A percentile compares a stretch with the other conserved stretches of the same genome.
These are phyloP conservation scores for Ylistrum balloti DNA, from an alignment of 1,140 invertebrate species.

Conservation along the genomic window DNA sequence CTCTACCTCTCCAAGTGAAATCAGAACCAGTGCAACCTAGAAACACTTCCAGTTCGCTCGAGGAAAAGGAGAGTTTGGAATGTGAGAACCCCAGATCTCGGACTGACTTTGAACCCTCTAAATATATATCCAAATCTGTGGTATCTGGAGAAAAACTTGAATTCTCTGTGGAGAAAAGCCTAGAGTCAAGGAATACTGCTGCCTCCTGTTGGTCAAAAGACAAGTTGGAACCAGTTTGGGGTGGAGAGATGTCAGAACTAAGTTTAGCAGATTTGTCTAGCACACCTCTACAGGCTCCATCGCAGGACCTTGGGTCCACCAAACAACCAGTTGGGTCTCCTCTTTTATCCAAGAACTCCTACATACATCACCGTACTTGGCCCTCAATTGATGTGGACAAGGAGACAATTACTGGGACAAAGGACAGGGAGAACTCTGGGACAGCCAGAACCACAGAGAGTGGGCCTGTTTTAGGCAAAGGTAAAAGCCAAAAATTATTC, in stretches of 20 bases:
- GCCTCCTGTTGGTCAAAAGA: neutral
- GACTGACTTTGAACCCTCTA: neutral
- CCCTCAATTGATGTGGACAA: neutral
- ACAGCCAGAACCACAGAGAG: too few relatives aligned
- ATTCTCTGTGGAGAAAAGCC: neutral
- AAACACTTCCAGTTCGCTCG: neutral
- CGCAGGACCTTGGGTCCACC: neutral
- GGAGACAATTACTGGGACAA: neutral
- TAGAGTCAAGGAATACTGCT: neutral
- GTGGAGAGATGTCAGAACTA: neutral
- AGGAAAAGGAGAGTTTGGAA: neutral
- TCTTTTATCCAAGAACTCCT: neutral
- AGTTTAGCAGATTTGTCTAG: neutral
- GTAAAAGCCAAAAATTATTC: too few relatives aligned
- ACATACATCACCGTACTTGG: neutral
- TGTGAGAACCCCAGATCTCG: neutral
- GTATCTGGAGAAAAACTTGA: neutral
- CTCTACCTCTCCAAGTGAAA: neutral
- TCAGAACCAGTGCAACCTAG: neutral
- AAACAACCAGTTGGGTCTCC: neutral
- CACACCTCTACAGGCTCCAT: neutral
- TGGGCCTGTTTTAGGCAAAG: too few relatives aligned
- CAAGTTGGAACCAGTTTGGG: neutral
- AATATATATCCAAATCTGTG: neutral
- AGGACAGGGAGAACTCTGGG: neutral